Evolutionary conservation across 37 sponge, comb jelly and placozoan genomes (phyloP).

Genomic region (Amphimedon queenslandica): DNA sequence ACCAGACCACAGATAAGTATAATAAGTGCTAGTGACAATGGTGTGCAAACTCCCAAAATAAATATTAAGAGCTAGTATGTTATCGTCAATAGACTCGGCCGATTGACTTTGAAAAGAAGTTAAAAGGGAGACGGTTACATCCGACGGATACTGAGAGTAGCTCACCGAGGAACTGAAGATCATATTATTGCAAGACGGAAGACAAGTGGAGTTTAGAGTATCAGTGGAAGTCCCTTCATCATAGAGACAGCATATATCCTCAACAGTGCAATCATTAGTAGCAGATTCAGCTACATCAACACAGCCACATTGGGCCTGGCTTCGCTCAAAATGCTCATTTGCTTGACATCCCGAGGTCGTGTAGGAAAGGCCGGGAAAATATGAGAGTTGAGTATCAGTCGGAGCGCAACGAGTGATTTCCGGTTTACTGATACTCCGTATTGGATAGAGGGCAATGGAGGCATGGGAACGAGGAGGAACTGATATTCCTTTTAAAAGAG

Average conservation of each 20-base stretch:
- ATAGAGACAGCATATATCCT: neutral
- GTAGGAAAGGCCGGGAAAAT: conserved; percentile 1
- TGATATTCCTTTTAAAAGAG: conserved; percentile 11
- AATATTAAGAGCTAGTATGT: conserved; percentile 21
- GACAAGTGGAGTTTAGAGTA: neutral
- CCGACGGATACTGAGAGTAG: neutral
- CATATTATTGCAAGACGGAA: neutral
- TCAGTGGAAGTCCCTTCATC: neutral
- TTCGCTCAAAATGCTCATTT: neutral
- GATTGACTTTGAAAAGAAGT: neutral
- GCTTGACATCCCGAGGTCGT: conserved; percentile 7
- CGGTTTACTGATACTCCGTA: neutral
- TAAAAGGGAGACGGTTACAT: neutral
- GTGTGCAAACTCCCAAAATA: conserved; percentile 10
- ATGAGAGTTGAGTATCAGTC: neutral
- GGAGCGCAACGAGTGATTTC: neutral
- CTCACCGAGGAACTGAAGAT: neutral
- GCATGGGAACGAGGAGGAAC: conserved; percentile 12
- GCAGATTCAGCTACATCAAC: neutral
- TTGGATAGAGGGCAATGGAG: neutral
- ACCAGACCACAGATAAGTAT: neutral
- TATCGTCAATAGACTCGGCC: neutral
- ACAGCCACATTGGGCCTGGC: neutral
- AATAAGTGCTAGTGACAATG: neutral
- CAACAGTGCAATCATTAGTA: neutral